phyloP scores from a whole-genome alignment of 2,797 vertebrate genomes.

The Labeo calbasu region DNA sequence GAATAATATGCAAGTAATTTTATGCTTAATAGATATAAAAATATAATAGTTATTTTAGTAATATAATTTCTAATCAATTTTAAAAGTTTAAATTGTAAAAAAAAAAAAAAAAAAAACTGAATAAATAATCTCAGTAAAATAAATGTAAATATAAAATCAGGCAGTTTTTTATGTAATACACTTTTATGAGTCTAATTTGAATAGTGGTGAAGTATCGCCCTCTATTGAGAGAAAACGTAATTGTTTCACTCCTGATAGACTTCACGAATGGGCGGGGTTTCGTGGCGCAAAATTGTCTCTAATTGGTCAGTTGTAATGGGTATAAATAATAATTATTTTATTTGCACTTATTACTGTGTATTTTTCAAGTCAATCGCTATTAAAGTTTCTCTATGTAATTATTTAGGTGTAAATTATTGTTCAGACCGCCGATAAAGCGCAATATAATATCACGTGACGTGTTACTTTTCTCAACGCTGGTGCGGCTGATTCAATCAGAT shows the following conservation, averaged over 20 bases:
- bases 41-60: background rate
- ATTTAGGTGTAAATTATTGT: background rate
- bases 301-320: background rate
- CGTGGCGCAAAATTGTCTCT: too few species aligned
- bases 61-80: background rate
- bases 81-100: background rate
- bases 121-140: background rate
- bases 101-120: background rate
- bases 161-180: background rate
- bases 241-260: too few species aligned
- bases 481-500: background rate
- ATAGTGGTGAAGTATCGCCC: background rate
- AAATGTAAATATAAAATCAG: background rate
- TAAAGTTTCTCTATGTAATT: background rate
- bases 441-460: background rate
- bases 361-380: background rate
- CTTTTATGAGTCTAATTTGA: background rate
- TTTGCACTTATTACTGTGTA: background rate
- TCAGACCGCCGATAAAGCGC: too few species aligned
- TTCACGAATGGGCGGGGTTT: background rate
- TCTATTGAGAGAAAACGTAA: slow-evolving; percentile 1
- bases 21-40: background rate
- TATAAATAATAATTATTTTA: background rate
- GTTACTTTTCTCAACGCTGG: background rate
- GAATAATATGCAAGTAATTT: accelerated